Base-by-base conservation (phyloP, 2,113 vertebrate genomes). In the Aldabrachelys gigantea region DNA sequence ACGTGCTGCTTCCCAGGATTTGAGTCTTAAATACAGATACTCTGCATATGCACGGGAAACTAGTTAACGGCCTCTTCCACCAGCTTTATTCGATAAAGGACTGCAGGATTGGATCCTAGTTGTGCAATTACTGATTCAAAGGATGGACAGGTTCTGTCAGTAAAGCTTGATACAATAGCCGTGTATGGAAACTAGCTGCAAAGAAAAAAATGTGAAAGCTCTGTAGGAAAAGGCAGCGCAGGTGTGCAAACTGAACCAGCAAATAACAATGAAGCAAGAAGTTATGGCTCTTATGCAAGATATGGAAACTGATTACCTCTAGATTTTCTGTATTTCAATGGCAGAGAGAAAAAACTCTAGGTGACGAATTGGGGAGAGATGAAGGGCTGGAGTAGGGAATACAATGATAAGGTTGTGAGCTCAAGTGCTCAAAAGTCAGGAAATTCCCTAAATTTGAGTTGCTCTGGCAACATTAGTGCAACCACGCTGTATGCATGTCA, bases 261-360 rank as follows among this genome's bases (percentile, higher is more conserved):
- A 86, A 95, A 82, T 81, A 93, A 25, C 80, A 80, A 4, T 89
- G 29, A 87, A 93, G 10, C 50, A 7, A 52, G 54, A 90, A 59
- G 5, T 29, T 44, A 50, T 5, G 1, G n/a, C 8, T 4, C 6
- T 75, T 83, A 52, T 53, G 11, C 81, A 79, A 92, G 5, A 9
- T 75, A 1, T 80, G 6, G 8, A 81, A 91, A 94, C 25, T 29
- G 49, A 49, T 0, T 89, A 57, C 21, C 1, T 65, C 47, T 85
- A 24, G 14, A 82, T 93, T 82, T 84, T 41, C 3, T 10, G 49
- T 82, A 5, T 52, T 3, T 44, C 41, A 19, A 10, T 2, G 19
- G 16, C 16, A 69, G 29, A 35, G 29, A 69, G 25, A 79, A 92
- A 86, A 52, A 19, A 8, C 44, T 9, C 83, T 11, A 56, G 41